These are phyloP conservation scores for Melanostoma scalare DNA, from an alignment of 2,888 invertebrate genomes.

Conservation along the genomic window DNA sequence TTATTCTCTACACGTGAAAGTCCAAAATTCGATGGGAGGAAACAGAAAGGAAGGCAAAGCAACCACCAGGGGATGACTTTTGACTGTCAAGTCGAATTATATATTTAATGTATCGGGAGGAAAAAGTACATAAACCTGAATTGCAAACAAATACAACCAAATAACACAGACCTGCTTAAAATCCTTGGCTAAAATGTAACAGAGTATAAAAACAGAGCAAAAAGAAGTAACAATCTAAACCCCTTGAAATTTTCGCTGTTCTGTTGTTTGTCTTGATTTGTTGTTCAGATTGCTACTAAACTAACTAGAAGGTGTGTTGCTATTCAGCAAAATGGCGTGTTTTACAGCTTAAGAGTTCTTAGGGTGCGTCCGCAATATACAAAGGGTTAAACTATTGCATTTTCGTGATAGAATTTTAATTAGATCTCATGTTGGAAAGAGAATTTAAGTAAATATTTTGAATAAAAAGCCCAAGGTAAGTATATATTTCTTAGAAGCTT, in stretches of 20 bases:
- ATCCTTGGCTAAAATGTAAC: slow-evolving; percentile 58
- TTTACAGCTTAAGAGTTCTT: slow-evolving; percentile 23
- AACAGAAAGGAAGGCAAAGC: slow-evolving; percentile 12
- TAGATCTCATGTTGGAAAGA: background rate
- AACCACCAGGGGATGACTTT: slow-evolving; percentile 58
- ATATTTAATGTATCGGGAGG: slow-evolving; percentile 62
- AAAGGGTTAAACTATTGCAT: slow-evolving; percentile 38
- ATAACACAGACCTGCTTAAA: slow-evolving; percentile 38
- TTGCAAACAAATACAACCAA: slow-evolving; percentile 65
- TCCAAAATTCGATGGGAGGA: slow-evolving; percentile 56
- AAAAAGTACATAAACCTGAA: slow-evolving; percentile 70
- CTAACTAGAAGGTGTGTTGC: slow-evolving; percentile 23
- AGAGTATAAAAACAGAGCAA: slow-evolving; percentile 46
- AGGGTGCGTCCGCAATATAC: slow-evolving; percentile 27
- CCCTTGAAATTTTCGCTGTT: slow-evolving; percentile 39
- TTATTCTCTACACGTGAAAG: slow-evolving; percentile 67
- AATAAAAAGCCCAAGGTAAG: too few relatives aligned
- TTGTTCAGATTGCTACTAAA: slow-evolving; percentile 54
- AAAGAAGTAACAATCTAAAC: slow-evolving; percentile 11
- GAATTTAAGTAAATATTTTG: too few relatives aligned
- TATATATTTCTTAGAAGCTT: too few relatives aligned
- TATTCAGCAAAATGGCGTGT: slow-evolving; percentile 24
- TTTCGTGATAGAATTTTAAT: slow-evolving; percentile 54
- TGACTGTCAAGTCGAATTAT: slow-evolving; percentile 71
- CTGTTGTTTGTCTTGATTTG: slow-evolving; percentile 58